phyloP scores from a whole-genome alignment of 2,113 vertebrate genomes.

The Tachuris rubrigastra region DNA sequence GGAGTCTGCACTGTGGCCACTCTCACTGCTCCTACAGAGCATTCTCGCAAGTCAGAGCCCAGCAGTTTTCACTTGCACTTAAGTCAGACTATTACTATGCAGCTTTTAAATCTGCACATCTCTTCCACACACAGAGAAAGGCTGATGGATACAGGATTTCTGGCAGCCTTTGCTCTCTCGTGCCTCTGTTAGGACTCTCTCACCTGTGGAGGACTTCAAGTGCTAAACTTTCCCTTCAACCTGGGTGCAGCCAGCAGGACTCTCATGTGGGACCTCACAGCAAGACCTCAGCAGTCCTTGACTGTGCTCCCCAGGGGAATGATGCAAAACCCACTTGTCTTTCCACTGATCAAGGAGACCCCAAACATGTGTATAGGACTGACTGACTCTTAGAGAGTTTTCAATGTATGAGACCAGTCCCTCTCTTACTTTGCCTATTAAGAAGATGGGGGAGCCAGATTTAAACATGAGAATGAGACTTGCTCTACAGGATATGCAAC shows the following conservation, averaged over 20 bases:
- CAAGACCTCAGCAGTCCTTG: background rate
- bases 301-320: accelerated
- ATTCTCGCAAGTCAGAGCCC: background rate
- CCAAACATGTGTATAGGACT: background rate
- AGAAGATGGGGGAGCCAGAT: background rate
- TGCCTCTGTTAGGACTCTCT: background rate
- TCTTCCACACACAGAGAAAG: background rate
- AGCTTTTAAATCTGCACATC: background rate
- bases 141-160: background rate
- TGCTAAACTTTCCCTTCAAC: background rate
- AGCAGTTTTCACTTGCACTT: background rate
- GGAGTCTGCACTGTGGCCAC: accelerated
- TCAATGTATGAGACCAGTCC: background rate
- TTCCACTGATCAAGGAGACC: background rate
- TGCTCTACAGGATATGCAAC: background rate
- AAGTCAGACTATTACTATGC: background rate
- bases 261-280: accelerated
- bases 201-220: background rate
- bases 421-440: background rate
- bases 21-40: background rate
- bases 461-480: background rate
- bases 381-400: background rate
- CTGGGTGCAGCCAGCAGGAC: background rate
- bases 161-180: background rate
- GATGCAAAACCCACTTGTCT: background rate